Evolutionary conservation across 1,140 invertebrate genomes (phyloP).

Genomic region (Piezodorus guildinii): DNA sequence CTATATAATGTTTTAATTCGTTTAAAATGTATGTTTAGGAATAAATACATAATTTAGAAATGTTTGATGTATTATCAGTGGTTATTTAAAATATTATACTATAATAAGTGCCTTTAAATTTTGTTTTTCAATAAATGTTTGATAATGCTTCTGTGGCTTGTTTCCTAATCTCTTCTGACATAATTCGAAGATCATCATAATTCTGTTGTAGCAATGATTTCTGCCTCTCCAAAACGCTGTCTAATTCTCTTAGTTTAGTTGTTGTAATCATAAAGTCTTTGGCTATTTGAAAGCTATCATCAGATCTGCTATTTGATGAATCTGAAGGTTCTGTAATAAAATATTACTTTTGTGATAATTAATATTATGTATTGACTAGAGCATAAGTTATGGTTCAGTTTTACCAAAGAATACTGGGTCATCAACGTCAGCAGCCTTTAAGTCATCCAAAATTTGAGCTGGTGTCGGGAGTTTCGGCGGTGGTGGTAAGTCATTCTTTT

Average conservation of each 20-base stretch:
- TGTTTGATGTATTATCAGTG: neutral
- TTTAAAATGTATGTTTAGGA: too few relatives aligned
- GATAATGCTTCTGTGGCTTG: conserved; percentile 33
- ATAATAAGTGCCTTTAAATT: neutral
- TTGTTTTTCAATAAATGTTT: conserved; percentile 16
- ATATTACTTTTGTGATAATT: conserved; percentile 1
- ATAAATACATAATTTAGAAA: neutral
- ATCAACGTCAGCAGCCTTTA: conserved; percentile 21
- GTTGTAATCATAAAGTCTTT: conserved; percentile 30
- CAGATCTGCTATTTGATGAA: neutral
- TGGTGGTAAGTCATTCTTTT: conserved; percentile 27
- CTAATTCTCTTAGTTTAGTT: conserved; percentile 31
- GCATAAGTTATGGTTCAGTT: neutral
- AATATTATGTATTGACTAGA: neutral
- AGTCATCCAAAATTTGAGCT: conserved; percentile 26
- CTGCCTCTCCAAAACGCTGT: conserved; percentile 28
- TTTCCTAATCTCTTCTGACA: conserved; percentile 34
- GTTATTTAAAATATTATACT: neutral
- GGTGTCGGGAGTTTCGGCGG: conserved; percentile 24
- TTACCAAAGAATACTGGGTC: conserved; percentile 26
- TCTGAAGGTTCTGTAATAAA: conserved; percentile 14
- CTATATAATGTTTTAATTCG: neutral
- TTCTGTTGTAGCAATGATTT: conserved; percentile 27
- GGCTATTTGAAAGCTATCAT: conserved; percentile 18
- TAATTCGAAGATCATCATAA: conserved; percentile 31